Evolutionary conservation across 2,888 invertebrate genomes (phyloP).

Genomic region (Hypselothyrea guttata): DNA sequence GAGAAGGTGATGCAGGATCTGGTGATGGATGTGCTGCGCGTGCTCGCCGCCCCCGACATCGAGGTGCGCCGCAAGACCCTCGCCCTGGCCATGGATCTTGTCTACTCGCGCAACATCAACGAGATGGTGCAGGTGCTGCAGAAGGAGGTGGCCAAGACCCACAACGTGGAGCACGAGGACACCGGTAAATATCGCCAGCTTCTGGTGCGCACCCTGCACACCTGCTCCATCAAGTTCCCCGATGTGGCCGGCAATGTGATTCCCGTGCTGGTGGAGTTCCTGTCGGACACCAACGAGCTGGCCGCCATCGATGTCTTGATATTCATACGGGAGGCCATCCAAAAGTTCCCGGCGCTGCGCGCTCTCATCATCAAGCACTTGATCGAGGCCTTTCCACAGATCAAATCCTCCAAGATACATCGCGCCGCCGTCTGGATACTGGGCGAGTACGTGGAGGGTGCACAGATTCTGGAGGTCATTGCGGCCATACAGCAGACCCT

Average conservation of each 20-base stretch:
- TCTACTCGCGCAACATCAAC: constrained; percentile 95
- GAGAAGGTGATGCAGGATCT: constrained; percentile 92
- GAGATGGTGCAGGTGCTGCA: constrained; percentile 96
- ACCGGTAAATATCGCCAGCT: constrained; percentile 97
- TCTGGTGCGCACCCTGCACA: constrained; percentile 96
- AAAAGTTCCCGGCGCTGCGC: constrained; percentile 92
- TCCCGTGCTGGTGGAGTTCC: constrained; percentile 96
- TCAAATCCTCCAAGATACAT: constrained; percentile 95
- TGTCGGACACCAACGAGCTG: constrained; percentile 93
- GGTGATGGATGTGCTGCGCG: constrained; percentile 98
- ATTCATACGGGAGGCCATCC: constrained; percentile 98
- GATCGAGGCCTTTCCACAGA: constrained; percentile 90
- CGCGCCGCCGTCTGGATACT: constrained; percentile 98
- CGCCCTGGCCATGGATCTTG: constrained; percentile 93
- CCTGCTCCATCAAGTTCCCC: constrained; percentile 96
- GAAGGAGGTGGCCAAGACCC: constrained; percentile 95
- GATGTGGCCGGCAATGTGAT: constrained; percentile 97
- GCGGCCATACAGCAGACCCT: constrained; percentile 88
- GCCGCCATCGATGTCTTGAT: constrained; percentile 97
- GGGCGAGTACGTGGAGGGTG: constrained; percentile 95
- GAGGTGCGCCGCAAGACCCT: constrained; percentile 96
- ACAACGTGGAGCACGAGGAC: constrained; percentile 95
- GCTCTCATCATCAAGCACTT: constrained; percentile 90
- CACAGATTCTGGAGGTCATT: constrained; percentile 91
- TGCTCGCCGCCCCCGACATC: constrained; percentile 95